Evolutionary conservation across 2,797 vertebrate genomes (phyloP), one percentile per base, ranked within the genome.

Genomic region (Phyllotis vaccarum): DNA sequence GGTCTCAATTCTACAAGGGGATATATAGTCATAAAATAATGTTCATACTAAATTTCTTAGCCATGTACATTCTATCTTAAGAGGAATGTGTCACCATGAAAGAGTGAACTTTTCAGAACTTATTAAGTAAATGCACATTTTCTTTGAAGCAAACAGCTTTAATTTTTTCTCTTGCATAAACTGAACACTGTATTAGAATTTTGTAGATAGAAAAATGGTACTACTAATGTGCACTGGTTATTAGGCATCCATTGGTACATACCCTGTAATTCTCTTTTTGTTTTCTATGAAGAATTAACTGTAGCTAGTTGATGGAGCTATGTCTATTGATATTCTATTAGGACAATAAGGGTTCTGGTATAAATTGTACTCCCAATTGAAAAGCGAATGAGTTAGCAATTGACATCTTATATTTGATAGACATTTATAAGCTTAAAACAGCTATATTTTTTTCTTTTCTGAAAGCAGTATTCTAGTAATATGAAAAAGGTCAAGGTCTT

Each of bases 401-500:
- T 98, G 98, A 97, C 95, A 97, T 97, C 95, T 97, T 0, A 0
- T 96, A 96, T 97, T 92, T 97, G 94, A 94, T 95, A 97, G 95
- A 97, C 96, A 82, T 81, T 97, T 98, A 96, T 54, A 95, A 96
- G 92, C 91, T 96, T 76, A 96, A 95, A 92, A 96, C 92, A 89
- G 88, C 88, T 98, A 96, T 98, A 58, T 68, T 96, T 97, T 98
- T 98, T 98, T 95, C 64, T 49, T 97, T 97, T 93, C 94, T 97
- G 88, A 98, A 98, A 98, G 94, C 90, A 98, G 97, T 98, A 98
- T 97, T 95, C 76, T 97, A 98, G 91, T 98, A 97, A 98, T 97
- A 98, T 74, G 96, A 89, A 95, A 98, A 98, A 98, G 98, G 98
- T 98, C 98, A 98, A 19, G 29, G 40, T 86, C 96, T 97, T 96